Conservation (phyloP, 2,797 vertebrate species). For the Dendrocincla fuliginosa region DNA sequence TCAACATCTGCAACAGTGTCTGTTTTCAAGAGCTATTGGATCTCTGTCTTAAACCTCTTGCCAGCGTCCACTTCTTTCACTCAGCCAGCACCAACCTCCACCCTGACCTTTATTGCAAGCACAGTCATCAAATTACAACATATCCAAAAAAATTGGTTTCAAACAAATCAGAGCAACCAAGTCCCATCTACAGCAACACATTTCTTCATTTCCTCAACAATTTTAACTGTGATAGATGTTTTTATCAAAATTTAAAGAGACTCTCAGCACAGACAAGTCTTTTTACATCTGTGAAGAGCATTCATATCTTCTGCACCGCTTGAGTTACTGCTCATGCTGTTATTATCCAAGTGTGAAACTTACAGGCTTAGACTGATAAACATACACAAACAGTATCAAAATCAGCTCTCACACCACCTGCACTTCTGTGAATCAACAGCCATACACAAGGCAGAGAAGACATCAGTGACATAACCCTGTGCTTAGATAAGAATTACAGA, state of each 20-base stretch:
- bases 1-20: constrained; percentile 43
- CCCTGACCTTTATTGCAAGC: constrained; percentile 13
- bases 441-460: neutral
- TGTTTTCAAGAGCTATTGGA: constrained; percentile 18
- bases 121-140: neutral
- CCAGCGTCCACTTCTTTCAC: neutral
- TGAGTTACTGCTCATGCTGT: neutral
- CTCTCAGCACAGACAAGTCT: neutral
- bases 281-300: neutral
- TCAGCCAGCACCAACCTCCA: neutral
- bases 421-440: neutral
- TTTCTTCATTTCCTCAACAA: neutral
- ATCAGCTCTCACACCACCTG: neutral
- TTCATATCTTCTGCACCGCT: neutral
- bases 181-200: neutral
- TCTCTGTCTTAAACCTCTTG: neutral
- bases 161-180: neutral
- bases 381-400: neutral
- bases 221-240: neutral
- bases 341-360: neutral
- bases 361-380: neutral
- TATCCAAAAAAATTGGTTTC: neutral
- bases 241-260: neutral
- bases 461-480: neutral
- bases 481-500: neutral